A percentile compares a stretch with the other conserved stretches of the same genome.
Conservation (phyloP, 2,113 vertebrate species). For the Chaetodon auriga region DNA sequence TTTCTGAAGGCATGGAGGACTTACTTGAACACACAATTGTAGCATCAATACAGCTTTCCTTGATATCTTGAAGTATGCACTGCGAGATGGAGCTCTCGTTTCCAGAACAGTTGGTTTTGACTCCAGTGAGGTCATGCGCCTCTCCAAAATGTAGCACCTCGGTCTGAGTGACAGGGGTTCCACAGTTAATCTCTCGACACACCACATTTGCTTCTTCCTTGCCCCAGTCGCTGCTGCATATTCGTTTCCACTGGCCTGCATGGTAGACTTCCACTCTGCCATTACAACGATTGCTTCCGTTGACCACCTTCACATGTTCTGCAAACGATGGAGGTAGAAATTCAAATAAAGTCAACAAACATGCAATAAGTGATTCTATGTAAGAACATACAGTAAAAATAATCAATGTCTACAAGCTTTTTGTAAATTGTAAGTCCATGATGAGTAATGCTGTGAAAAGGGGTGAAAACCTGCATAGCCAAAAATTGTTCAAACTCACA, state of each 20-base stretch:
- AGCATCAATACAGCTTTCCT: slow-evolving; percentile 52
- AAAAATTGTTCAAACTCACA: neutral
- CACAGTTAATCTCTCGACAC: slow-evolving; percentile 70
- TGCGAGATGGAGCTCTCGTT: slow-evolving; percentile 71
- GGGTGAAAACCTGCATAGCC: neutral
- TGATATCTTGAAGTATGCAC: slow-evolving; percentile 49
- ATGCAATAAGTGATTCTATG: neutral
- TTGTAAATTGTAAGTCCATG: neutral
- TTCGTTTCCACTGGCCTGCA: slow-evolving; percentile 53
- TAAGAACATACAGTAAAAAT: neutral
- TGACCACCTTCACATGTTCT: slow-evolving; percentile 62
- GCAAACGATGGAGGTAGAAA: neutral
- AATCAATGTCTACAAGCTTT: no score
- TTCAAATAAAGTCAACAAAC: neutral
- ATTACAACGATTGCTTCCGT: slow-evolving; percentile 67
- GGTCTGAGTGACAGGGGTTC: neutral
- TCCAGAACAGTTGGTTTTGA: slow-evolving; percentile 67
- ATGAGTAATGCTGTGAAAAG: neutral
- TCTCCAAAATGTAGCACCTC: slow-evolving; percentile 23
- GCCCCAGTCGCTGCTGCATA: slow-evolving; percentile 57
- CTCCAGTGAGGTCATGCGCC: rapidly evolving
- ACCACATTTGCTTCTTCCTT: slow-evolving; percentile 11
- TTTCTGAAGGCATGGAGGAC: neutral
- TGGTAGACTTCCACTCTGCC: slow-evolving; percentile 64
- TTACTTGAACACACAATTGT: slow-evolving; percentile 64